Evolutionary conservation across 2,797 vertebrate species (phyloP).

Genomic region (Pogonophryne albipinna): DNA sequence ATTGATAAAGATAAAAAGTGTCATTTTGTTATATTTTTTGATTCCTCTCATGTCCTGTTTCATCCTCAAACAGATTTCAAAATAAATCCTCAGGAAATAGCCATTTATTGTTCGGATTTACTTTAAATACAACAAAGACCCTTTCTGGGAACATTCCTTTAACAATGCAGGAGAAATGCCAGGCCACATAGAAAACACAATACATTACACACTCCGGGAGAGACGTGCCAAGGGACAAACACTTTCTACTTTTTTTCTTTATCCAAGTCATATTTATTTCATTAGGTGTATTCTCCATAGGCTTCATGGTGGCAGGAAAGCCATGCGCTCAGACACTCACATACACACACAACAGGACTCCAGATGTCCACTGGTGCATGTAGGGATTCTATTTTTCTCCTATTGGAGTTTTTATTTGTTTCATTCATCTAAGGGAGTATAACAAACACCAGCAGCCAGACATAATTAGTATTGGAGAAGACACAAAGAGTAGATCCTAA

Average conservation of each 20-base stretch:
- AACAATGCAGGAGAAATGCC: slow-evolving; percentile 68
- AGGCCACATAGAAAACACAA: slow-evolving; percentile 72
- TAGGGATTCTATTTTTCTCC: slow-evolving; percentile 78
- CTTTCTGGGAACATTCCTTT: slow-evolving; percentile 57
- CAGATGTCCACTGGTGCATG: slow-evolving; percentile 83
- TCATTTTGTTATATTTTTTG: background rate
- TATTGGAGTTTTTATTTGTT: slow-evolving; percentile 74
- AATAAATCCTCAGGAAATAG: slow-evolving; percentile 58
- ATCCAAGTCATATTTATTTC: slow-evolving; percentile 86
- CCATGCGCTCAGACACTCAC: slow-evolving; percentile 73
- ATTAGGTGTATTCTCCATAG: slow-evolving; percentile 81
- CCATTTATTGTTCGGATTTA: slow-evolving; percentile 65
- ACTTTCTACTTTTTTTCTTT: slow-evolving; percentile 71
- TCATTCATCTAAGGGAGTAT: slow-evolving; percentile 61
- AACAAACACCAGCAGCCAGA: slow-evolving; percentile 79
- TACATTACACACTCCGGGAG: slow-evolving; percentile 74
- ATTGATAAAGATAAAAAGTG: background rate
- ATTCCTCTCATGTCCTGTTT: slow-evolving; percentile 1
- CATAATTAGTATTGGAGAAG: slow-evolving; percentile 87
- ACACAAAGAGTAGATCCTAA: slow-evolving; percentile 85
- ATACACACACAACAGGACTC: slow-evolving; percentile 67
- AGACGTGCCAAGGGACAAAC: slow-evolving; percentile 78
- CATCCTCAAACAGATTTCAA: slow-evolving; percentile 27
- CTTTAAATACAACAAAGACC: slow-evolving; percentile 56
- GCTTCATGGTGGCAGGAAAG: slow-evolving; percentile 76